These are phyloP conservation scores for Eupithecia dodoneata DNA, from an alignment of 2,888 invertebrate genomes.

Conservation along the genomic window DNA sequence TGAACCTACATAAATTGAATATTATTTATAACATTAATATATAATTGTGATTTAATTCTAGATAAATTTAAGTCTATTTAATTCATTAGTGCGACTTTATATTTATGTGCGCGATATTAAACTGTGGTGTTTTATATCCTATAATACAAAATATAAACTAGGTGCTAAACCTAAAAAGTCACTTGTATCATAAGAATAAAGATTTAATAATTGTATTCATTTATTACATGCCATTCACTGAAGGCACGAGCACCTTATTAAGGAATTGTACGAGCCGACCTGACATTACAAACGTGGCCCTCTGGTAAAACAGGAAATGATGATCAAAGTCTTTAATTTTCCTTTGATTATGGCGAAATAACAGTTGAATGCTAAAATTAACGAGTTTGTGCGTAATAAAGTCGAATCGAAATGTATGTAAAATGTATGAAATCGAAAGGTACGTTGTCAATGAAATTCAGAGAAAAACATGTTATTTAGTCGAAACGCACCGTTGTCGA, in stretches of 20 bases:
- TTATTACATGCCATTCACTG: background rate
- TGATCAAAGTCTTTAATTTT: slow-evolving; percentile 13
- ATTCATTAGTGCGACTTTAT: no score
- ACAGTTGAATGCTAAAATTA: slow-evolving; percentile 5
- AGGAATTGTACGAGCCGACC: background rate
- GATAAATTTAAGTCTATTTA: no score
- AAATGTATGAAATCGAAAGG: no score
- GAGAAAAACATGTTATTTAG: background rate
- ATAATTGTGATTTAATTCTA: no score
- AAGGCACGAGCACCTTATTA: background rate
- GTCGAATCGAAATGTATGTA: no score
- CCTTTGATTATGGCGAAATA: slow-evolving; percentile 9
- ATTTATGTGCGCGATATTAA: no score
- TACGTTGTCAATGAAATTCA: background rate
- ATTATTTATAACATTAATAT: no score
- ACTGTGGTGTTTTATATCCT: no score
- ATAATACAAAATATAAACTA: no score
- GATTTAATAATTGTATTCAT: background rate
- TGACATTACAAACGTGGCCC: background rate
- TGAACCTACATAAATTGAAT: no score
- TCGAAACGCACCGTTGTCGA: background rate
- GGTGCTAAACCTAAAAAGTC: no score
- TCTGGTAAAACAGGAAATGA: background rate
- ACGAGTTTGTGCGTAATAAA: background rate
- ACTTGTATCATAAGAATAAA: no score